These are phyloP conservation scores for Sarcophilus harrisii DNA, from an alignment of 2,797 vertebrate genomes.

Conservation along the genomic window DNA sequence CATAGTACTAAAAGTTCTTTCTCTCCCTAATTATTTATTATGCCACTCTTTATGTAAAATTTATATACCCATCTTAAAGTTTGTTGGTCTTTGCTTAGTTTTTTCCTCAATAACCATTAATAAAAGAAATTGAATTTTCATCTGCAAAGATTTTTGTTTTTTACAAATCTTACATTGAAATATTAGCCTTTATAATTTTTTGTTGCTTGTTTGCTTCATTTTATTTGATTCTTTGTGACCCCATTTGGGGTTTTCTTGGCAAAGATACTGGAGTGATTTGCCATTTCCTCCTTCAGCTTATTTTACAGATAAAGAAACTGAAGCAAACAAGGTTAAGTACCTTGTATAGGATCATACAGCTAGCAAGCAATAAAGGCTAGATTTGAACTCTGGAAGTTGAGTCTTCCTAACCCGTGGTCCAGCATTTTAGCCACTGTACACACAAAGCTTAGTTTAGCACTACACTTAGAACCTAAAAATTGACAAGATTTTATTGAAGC, in stretches of 20 bases:
- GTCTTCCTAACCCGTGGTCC: background rate
- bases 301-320: background rate
- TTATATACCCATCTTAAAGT: background rate
- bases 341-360: background rate
- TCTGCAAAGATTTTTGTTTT: constrained; percentile 36
- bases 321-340: background rate
- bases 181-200: constrained; percentile 33
- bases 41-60: background rate
- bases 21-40: background rate
- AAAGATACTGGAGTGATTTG: background rate
- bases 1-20: background rate
- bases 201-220: background rate
- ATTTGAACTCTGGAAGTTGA: background rate
- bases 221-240: background rate
- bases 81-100: background rate
- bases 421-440: background rate
- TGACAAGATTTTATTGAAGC: background rate
- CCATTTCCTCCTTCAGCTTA: background rate
- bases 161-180: constrained; percentile 23
- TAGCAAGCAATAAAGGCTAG: background rate
- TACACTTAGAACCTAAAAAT: background rate
- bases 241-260: background rate
- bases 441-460: background rate
- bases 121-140: constrained; percentile 42
- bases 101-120: constrained; percentile 12